A percentile compares a stretch with the other conserved stretches of the same genome.
These are phyloP conservation scores for Phanerotoma sp. DNA, from an alignment of 2,888 invertebrate species.

Conservation along the genomic window DNA sequence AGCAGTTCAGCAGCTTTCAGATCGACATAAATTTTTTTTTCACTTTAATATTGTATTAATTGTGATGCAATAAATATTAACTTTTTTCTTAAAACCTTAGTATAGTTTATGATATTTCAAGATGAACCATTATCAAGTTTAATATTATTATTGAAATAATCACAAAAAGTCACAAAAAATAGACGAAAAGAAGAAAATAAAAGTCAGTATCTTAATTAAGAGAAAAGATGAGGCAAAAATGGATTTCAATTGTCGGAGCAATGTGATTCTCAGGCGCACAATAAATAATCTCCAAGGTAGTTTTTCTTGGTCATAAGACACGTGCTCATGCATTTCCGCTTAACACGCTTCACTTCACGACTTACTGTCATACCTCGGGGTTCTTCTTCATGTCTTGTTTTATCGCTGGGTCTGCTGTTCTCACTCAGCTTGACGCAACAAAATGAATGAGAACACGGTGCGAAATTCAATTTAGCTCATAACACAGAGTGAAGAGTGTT, in stretches of 20 bases:
- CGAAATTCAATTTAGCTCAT: conserved; percentile 35
- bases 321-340: conserved; percentile 2
- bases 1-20: too few species aligned
- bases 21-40: too few species aligned
- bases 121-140: too few species aligned
- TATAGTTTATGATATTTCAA: too few species aligned
- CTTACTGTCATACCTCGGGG: conserved; percentile 8
- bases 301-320: conserved; percentile 30
- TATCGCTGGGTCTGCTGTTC: not conserved
- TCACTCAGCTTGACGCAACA: conserved; percentile 16
- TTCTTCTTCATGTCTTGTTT: not conserved
- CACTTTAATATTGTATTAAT: too few species aligned
- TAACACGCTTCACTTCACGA: conserved; percentile 17
- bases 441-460: conserved; percentile 29
- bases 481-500: conserved; percentile 34
- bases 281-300: conserved; percentile 47
- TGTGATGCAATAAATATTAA: too few species aligned
- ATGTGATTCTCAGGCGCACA: conserved; percentile 46
- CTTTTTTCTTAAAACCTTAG: too few species aligned
- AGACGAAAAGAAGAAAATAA: too few species aligned
- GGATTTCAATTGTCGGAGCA: conserved; percentile 3
- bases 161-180: too few species aligned
- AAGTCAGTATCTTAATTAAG: too few species aligned
- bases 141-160: too few species aligned
- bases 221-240: not conserved